Base-by-base conservation (phyloP, 2,113 vertebrate genomes). In the Chascanopsetta lugubris region DNA sequence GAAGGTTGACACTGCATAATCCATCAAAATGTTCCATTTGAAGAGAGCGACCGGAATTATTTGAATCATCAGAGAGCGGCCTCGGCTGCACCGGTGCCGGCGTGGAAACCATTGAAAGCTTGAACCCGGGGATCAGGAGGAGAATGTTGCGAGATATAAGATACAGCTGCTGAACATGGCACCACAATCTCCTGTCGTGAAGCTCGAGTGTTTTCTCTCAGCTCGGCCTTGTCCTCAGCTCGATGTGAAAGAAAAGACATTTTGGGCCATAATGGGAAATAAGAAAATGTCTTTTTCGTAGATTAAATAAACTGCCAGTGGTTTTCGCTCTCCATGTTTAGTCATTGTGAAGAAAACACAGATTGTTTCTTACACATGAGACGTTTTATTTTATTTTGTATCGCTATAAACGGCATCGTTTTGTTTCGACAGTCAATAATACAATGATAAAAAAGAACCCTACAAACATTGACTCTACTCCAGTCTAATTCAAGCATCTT, bases 21-120 rank as follows among this genome's bases (percentile, higher is more conserved):
- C 82, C 86, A 86, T 87, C 84, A 85, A 85, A 86, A 81, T 75
- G 83, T 77, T 85, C 58, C 81, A 76, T 91, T 81, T 83, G 69
- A 82, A 75, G 67, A 84, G 82, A 83, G 54, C 40, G 51, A 61
- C 62, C 72, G 58, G 64, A 73, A 83, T 85, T 75, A 84, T 84
- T 86, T 67, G 72, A 79, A 80, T 79, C 71, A 78, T 83, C 80
- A 82, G 83, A 79, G 79, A 65, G 66, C 70, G 82, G 72, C 61
- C 65, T 71, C 20, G 69, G 63, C 77, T 60, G 57, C 47, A 61
- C 56, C 56, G 43, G 51, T 58, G 69, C 42, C 7, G 46, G 47
- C 40, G 24, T 20, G 17, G 66, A 67, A 66, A 38, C 42, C 25
- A 10, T 48, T 56, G 30, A 72, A 58, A 62, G 65, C 65, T 85